phyloP scores from a whole-genome alignment of 2,113 vertebrate genomes.

The Chloropsis cyanopogon region DNA sequence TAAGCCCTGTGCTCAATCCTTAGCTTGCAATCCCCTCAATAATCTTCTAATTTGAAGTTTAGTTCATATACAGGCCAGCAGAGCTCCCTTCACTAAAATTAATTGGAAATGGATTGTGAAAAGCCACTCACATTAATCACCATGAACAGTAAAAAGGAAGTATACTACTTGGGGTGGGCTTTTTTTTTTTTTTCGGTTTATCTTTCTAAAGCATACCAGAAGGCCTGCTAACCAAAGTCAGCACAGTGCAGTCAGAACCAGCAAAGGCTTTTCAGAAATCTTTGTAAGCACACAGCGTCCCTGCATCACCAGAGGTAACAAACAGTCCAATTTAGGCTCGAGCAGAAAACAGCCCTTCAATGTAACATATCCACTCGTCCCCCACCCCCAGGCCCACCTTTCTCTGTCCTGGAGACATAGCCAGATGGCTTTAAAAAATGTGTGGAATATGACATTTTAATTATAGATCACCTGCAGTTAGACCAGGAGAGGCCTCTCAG shows the following conservation, averaged over 20 bases:
- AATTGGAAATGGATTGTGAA: slow-evolving; percentile 41
- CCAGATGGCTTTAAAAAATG: neutral
- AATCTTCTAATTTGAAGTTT: slow-evolving; percentile 45
- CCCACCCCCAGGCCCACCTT: neutral
- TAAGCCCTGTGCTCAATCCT: slow-evolving; percentile 15
- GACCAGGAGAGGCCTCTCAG: neutral
- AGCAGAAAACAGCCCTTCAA: neutral
- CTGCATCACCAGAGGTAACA: neutral
- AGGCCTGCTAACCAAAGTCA: neutral
- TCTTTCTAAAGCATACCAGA: slow-evolving; percentile 12
- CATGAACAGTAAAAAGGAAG: neutral
- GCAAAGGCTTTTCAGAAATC: neutral
- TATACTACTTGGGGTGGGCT: neutral
- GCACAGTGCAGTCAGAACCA: neutral
- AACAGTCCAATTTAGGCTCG: neutral
- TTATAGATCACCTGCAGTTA: neutral
- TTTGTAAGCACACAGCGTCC: neutral
- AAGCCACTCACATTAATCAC: slow-evolving; percentile 44
- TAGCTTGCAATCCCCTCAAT: slow-evolving; percentile 30
- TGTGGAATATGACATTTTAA: neutral
- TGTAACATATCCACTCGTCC: rapidly evolving
- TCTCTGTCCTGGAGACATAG: neutral
- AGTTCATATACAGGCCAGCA: slow-evolving; percentile 13
- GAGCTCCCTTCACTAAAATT: slow-evolving; percentile 18
- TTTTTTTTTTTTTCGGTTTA: neutral